Base-by-base conservation (phyloP, 2,888 invertebrate genomes). In the Dioctria linearis region DNA sequence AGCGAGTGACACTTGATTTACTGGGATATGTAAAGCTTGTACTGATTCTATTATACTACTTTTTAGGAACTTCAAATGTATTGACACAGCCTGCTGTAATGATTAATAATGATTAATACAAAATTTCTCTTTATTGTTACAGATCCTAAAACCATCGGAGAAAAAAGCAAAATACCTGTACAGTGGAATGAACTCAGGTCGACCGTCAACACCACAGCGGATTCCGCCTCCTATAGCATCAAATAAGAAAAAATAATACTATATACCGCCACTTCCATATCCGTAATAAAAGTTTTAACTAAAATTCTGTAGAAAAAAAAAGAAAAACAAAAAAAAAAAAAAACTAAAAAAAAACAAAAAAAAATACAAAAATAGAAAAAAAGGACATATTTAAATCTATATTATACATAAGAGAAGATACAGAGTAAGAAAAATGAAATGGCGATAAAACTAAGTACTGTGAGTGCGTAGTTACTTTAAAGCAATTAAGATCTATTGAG, bases 101-200 rank as follows among this genome's bases (percentile, higher is more conserved):
- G 25, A 25, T 25, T 25, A 25, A 25, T 25, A 25, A 25, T 25
- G 25, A 25, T 25, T 25, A 25, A 25, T 25, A 25, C 25, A 25
- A 25, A 25, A 25, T 25, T 25, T 25, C 25, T 25, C 25, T 66
- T 39, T 76, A 25, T 63, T 9, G 5, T 88, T 89, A 13, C 89
- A 99, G 98, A 99, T 99, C 86, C 90, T 99, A 90, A 99, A 99
- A 90, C 99, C 99, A 86, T 98, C 98, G 83, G 99, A 99, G 91
- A 99, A 99, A 91, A 99, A 99, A 91, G 98, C 99, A 85, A 99
- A 99, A 91, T 99, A 98, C 90, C 97, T 98, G 89, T 99, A 99
- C 90, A 94, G 94, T 86, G 95, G 95, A 85, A 93, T 95, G 90
- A 95, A 95, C 90, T 95, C 95, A 83, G 94, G 95, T 83, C 92